Base-by-base conservation (phyloP, 2,113 vertebrate genomes). In the Cheirogaleus medius region DNA sequence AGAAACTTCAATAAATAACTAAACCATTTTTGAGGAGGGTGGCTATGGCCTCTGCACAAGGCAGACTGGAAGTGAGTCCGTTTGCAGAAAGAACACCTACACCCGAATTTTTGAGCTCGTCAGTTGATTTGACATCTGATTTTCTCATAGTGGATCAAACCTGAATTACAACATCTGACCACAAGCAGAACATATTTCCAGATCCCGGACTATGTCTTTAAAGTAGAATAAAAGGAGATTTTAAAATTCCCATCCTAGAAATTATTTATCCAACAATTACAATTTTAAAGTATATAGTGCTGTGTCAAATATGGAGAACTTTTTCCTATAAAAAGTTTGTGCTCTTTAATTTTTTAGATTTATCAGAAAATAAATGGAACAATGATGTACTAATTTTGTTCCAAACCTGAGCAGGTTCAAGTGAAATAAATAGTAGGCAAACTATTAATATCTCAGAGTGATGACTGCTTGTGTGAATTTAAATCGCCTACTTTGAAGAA, bases 61-160 rank as follows among this genome's bases (percentile, higher is more conserved):
- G 1, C 10, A 5, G 58, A 23, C 12, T 37, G 66, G 10, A 56
- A 69, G 44, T 5, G 11, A n/a, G 3, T 17, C 64, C 7, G 3
- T 27, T 1, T 39, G 63, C 60, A 60, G 73, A 80, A 37, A 32
- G 60, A 64, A 44, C 0, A 2, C 52, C 80, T 49, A 13, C 25
- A 34, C n/a, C n/a, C 44, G 20, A 37, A 12, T 5, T n/a, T n/a
- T n/a, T 2, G 44, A 54, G 29, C 23, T 12, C 8, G 10, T 14
- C 12, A 10, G 25, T 5, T 2, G 0, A 4, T 3, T 78, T 13
- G 4, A 11, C 0, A 12, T 10, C 21, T 9, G 37, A 86, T 56
- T 81, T 54, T 86, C 81, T 73, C 18, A 6, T 9, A 32, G 20
- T 14, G 14, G 52, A 42, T 74, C 56, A 32, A 66, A 49, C 13